Base-by-base conservation (phyloP, 2,888 invertebrate genomes). In the Trilocha varians region DNA sequence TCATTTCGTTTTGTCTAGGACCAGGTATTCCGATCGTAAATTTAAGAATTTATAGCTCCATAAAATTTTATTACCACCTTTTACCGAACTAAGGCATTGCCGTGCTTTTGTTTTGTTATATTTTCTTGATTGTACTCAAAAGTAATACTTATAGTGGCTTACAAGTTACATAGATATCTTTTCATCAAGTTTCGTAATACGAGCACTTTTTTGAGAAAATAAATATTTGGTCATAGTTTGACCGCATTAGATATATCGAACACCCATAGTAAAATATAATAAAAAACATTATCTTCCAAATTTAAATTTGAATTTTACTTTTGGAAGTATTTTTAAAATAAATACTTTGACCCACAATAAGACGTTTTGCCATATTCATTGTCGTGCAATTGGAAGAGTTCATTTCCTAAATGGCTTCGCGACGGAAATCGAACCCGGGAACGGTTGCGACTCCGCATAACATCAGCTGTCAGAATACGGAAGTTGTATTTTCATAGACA, bases 1-100 rank as follows among this genome's bases (percentile, higher is more conserved):
- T 25, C 5, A 25, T 25, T 25, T 25, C 11, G 25, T 25, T 11
- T 25, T 9, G 25, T 9, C 6, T 25, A 6, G 25, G 11, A 25
- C 13, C 16, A 33, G 17, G 33, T 16, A 34, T 39, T 34, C 13
- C 13, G 33, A 16, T 16, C 39, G 17, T 39, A 39, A 39, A 34
- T 39, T 34, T 9, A 2, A 13, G 16, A 32, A 39, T 34, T 34
- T 34, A 39, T 39, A 6, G 13, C 34, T 5, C 17, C 39, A 39
- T 39, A 39, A 39, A 39, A 16, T 39, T 39, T 39, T 39, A 39
- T 39, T 32, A 34, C 17, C 13, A 33, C 34, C 34, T 39, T 34
- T 34, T 34, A 34, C 39, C 34, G 9, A 39, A 34, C 39, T 34
- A 34, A 39, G 5, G 25, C n/a, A n/a, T 25, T 25, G 25, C 25